phyloP scores from a whole-genome alignment of 2,888 invertebrate species.

The Zhengitettix transpicula region DNA sequence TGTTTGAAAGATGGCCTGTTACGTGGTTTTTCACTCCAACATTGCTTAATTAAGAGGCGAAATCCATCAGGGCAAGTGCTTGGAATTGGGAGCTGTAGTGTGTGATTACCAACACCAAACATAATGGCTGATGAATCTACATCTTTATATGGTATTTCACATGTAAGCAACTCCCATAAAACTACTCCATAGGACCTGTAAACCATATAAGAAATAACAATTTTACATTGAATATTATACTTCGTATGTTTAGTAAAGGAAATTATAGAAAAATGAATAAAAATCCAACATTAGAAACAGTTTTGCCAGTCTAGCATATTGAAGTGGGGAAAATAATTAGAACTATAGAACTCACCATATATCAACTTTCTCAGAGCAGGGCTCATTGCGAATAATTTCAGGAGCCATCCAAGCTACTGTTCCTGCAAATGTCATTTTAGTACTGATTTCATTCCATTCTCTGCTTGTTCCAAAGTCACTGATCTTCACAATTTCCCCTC shows the following conservation, averaged over 20 bases:
- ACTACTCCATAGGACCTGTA: conserved; percentile 86
- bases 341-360: conserved; percentile 50
- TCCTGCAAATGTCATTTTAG: conserved; percentile 95
- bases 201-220: background rate
- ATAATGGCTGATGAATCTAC: conserved; percentile 94
- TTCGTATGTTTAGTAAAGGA: too few relatives aligned
- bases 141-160: conserved; percentile 83
- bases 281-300: too few relatives aligned
- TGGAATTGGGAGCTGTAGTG: conserved; percentile 81
- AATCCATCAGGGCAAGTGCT: conserved; percentile 76
- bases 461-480: conserved; percentile 95
- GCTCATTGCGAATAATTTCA: conserved; percentile 91
- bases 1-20: conserved; percentile 82
- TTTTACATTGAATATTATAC: too few relatives aligned
- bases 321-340: background rate
- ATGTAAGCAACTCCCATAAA: conserved; percentile 91
- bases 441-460: conserved; percentile 87
- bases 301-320: too few relatives aligned
- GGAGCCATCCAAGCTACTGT: conserved; percentile 99
- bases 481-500: conserved; percentile 73
- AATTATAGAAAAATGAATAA: too few relatives aligned
- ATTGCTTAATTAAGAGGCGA: conserved; percentile 74
- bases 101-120: conserved; percentile 94
- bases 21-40: conserved; percentile 80
- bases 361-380: conserved; percentile 94